Base-by-base conservation (phyloP, 2,113 vertebrate genomes). In the Cacatua alba region DNA sequence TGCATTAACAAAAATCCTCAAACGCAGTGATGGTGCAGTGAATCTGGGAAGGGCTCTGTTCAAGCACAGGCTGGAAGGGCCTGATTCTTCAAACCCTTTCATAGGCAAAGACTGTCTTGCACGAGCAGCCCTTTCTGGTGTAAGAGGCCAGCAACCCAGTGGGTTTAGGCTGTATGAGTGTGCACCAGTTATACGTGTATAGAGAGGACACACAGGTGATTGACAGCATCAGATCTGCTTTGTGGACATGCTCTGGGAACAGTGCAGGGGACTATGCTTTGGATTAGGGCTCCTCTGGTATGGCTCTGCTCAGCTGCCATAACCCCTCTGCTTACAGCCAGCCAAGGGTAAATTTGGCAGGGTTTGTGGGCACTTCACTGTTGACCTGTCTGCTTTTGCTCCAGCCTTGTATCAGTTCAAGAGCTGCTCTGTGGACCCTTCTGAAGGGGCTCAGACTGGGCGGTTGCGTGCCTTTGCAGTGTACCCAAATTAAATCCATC, bases 11-110 rank as follows among this genome's bases (percentile, higher is more conserved):
- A 39, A 78, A 74, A 46, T 31, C 44, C 41, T 59, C 0, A 52
- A 53, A 28, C 2, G 7, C 1, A 4, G 1, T 0, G 16, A 10
- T 19, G 49, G 16, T 15, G 23, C 3, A 7, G 53, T 15, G 72
- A 23, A 4, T 43, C 48, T 28, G 55, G 48, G 60, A n/a, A 64
- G 20, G 28, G 43, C 39, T 62, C 44, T 23, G 16, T 10, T 33
- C 12, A 19, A 37, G 48, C 4, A 1, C 6, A 28, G 37, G 37
- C 49, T 44, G 48, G 33, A 51, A n/a, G 55, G 60, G 71, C 9
- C 4, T 5, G 31, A 79, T 39, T 35, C 65, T 90, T 67, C 19
- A 62, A 17, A 25, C 39, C 5, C 20, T 74, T 43, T 13, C 23
- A 3, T 1, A 14, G 33, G 20, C 17, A 26, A 60, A 13, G 18